Evolutionary conservation across 1,140 invertebrate species (phyloP).

Genomic region (Doryteuthis pealeii): DNA sequence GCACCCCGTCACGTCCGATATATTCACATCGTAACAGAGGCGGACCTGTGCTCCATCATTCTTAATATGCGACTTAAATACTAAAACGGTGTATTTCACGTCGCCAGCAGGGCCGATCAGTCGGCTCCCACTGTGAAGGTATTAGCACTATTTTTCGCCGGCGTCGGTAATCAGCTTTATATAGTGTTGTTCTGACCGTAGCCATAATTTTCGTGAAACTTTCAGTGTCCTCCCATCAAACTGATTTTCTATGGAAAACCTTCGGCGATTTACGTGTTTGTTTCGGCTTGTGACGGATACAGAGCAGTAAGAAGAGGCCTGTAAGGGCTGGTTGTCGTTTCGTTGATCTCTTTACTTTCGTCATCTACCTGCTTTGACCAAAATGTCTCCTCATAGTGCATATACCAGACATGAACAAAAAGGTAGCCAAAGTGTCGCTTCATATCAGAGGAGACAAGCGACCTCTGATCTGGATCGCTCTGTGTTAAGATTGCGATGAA

Average conservation of each 20-base stretch:
- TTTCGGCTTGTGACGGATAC: conserved; percentile 42
- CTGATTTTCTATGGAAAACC: conserved; percentile 39
- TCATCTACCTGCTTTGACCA: conserved; percentile 33
- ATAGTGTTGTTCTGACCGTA: conserved; percentile 26
- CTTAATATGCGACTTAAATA: neutral
- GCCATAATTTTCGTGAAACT: conserved; percentile 39
- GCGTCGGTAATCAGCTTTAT: conserved; percentile 35
- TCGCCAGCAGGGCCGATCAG: neutral
- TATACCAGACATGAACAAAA: no score
- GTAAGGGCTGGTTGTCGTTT: conserved; percentile 8
- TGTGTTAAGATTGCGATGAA: conserved; percentile 88
- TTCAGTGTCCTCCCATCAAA: conserved; percentile 41
- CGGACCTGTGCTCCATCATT: no score
- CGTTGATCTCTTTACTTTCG: conserved; percentile 15
- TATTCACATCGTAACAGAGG: neutral
- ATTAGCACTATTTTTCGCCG: conserved; percentile 35
- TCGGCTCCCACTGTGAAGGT: neutral
- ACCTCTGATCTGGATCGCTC: conserved; percentile 88
- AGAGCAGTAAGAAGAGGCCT: conserved; percentile 24
- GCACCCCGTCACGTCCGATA: neutral
- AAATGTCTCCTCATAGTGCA: conserved; percentile 50
- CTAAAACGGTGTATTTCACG: conserved; percentile 7
- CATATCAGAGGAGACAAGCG: conserved; percentile 90
- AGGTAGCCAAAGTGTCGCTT: conserved; percentile 67
- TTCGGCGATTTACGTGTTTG: conserved; percentile 40